A percentile compares a stretch with the other conserved stretches of the same genome.
phyloP scores from a whole-genome alignment of 1,140 invertebrate genomes.

The Papilio xuthus region DNA sequence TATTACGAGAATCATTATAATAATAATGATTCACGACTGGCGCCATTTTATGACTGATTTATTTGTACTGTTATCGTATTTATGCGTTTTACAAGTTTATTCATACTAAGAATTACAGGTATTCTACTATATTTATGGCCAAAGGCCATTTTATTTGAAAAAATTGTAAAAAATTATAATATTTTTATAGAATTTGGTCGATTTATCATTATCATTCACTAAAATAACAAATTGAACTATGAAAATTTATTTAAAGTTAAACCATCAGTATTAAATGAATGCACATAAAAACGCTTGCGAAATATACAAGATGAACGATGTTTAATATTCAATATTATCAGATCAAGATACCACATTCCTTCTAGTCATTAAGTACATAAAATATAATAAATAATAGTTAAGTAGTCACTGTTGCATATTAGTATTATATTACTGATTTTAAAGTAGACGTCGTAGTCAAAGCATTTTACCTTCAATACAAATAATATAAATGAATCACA shows the following conservation, averaged over 20 bases:
- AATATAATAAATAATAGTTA: not conserved
- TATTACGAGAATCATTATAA: not conserved
- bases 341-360: not conserved
- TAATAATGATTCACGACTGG: not conserved
- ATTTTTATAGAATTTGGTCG: not conserved
- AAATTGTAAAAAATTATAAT: not conserved
- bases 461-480: not conserved
- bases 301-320: no score
- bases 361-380: constrained; percentile 6
- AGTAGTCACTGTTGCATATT: not conserved
- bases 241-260: not conserved
- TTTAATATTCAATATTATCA: no score
- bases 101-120: not conserved
- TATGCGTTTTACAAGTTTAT: not conserved
- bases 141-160: not conserved
- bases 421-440: not conserved
- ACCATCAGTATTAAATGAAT: constrained; percentile 11
- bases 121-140: not conserved
- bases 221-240: not conserved
- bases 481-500: not conserved
- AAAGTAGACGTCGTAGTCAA: not conserved
- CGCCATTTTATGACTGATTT: constrained; percentile 1
- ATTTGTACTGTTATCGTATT: not conserved
- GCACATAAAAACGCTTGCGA: not conserved
- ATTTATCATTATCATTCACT: not conserved